Evolutionary conservation across 1,140 invertebrate species (phyloP), one percentile per base, ranked within the genome.

Genomic region (Galleria mellonella): DNA sequence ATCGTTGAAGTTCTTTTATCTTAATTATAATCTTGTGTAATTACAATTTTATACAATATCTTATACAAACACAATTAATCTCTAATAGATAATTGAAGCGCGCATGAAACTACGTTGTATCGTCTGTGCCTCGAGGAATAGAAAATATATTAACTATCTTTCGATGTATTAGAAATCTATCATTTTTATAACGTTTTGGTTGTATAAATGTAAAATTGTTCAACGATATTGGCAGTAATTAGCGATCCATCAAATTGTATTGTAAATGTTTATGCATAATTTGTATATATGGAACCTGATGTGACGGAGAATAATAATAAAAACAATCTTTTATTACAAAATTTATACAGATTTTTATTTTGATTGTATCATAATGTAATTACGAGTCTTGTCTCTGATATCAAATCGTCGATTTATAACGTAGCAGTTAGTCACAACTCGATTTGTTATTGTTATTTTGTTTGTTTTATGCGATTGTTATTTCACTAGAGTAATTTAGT

Each of bases 301-400:
- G 76, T 83, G 73, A 74, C 62, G 69, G 17, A 57, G 71, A 74
- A 63, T 37, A 13, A 64, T 75, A 79, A 81, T 82, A 84, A 84
- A 76, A 79, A 74, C 72, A 63, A 74, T 61, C 71, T 79, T 85
- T 85, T 85, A 83, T 75, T 85, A 85, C 75, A 82, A 83, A 84
- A 82, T 67, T 44, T 40, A 69, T 32, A 42, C 55, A 72, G 62
- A 66, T 70, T 85, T 84, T 85, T 60, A 82, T 83, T 85, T 23
- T 70, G 38, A 45, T 37, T 37, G 35, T 37, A 37, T 37, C 51
- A 44, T 49, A 45, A 35, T 47, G 43, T 54, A 53, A 41, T 47
- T 32, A 56, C n/a, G 64, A 62, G 54, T 81, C 75, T 78, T 79
- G 78, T 83, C 78, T 72, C 77, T 83, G 82, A 76, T 85, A 62